Conservation (phyloP, 2,888 invertebrate species). For the Noctua janthe region DNA sequence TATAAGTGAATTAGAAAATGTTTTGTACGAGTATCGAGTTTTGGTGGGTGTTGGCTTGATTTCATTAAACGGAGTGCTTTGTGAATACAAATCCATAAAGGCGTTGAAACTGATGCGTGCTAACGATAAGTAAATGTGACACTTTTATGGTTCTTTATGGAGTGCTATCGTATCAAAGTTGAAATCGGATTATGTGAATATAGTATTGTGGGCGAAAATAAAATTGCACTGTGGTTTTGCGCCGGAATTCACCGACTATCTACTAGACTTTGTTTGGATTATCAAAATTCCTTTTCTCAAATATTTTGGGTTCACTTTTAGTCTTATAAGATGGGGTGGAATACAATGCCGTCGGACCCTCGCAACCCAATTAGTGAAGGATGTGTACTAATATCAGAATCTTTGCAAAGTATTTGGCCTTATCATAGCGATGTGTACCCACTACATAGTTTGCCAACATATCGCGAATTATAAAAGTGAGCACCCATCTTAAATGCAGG, state of each 20-base stretch:
- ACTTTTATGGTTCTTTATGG: conserved; percentile 52
- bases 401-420: conserved; percentile 25
- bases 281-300: conserved; percentile 27
- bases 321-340: conserved; percentile 13
- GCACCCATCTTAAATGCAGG: background rate
- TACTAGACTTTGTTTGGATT: conserved; percentile 23
- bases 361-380: conserved; percentile 37
- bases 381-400: conserved; percentile 15
- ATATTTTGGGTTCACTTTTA: conserved; percentile 35
- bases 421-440: background rate
- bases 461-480: background rate
- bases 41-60: conserved; percentile 34
- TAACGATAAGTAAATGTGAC: conserved; percentile 54
- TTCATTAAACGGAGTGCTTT: conserved; percentile 60
- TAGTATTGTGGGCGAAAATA: conserved; percentile 23
- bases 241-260: background rate
- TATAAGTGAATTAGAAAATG: conserved; percentile 59
- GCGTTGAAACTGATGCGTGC: conserved; percentile 48
- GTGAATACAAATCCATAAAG: conserved; percentile 55
- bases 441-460: conserved; percentile 8
- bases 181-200: conserved; percentile 16
- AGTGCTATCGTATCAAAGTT: conserved; percentile 44
- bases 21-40: conserved; percentile 46
- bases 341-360: conserved; percentile 22
- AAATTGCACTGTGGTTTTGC: conserved; percentile 26